Evolutionary conservation across 1,140 invertebrate species (phyloP), one percentile per base, ranked within the genome.

Genomic region (Octopus sinensis): DNA sequence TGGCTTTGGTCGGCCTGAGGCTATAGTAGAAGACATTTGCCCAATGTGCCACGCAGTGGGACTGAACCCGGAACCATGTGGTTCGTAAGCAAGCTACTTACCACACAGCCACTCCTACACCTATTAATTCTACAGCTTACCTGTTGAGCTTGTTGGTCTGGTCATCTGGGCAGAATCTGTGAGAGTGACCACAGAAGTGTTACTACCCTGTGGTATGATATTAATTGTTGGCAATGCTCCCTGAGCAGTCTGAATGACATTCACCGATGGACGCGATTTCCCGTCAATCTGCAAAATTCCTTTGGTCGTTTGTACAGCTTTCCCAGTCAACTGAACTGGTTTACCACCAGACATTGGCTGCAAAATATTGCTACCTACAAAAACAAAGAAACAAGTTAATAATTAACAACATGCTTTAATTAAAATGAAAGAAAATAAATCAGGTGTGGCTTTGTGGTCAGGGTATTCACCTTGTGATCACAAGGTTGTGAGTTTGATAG

Each of bases 151-250:
- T 4, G 17, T 73, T 73, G 68, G 30, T 73, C 13, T 73, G 13
- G 5, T 73, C 30, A 23, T 23, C 30, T 73, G 68, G 6, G 13
- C 68, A n/a, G 68, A 13, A 6, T 73, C 68, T 73, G 68, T n/a
- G 30, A 73, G 68, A 76, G 80, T 81, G n/a, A 85, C 81, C 13
- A 83, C 84, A 53, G 84, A 79, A 10, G 78, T 80, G 1, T 82
- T 78, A 13, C 84, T 78, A 23, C 84, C 78, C 78, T 86, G 87
- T 10, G 86, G 85, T 80, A 88, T 88, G n/a, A 87, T 84, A 79
- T 83, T 88, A 79, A 88, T 86, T 0, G 86, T 85, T 17, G 86
- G 84, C 71, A 88, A 75, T 17, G 82, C 83, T 7, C 87, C 87
- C 17, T 87, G 86, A 10, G 83, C 83, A 7, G 86, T 85, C 78